These are phyloP conservation scores for Todus mexicanus DNA, from an alignment of 2,797 vertebrate species.

Conservation along the genomic window DNA sequence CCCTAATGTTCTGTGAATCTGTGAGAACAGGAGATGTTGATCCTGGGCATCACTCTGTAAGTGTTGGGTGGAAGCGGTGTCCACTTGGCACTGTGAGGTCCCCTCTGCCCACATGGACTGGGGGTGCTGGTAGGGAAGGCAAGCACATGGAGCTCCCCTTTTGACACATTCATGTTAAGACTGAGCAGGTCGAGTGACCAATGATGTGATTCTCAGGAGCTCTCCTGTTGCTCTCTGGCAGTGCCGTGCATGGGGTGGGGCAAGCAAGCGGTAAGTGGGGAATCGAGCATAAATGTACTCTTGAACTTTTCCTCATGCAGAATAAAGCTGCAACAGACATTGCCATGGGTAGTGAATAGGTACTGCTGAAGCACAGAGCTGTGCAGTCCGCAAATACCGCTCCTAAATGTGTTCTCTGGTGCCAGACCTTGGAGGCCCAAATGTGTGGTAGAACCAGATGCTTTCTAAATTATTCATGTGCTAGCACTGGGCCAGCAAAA, in stretches of 20 bases:
- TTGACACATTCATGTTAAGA: not conserved
- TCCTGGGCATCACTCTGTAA: accelerated
- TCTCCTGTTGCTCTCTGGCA: not conserved
- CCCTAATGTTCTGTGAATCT: no score
- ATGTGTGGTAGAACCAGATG: conserved; percentile 6
- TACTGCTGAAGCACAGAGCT: not conserved
- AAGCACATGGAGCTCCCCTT: accelerated
- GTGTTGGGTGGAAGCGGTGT: not conserved
- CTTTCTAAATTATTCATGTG: not conserved
- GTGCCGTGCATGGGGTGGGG: not conserved
- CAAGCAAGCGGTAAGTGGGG: not conserved
- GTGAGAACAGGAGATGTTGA: not conserved
- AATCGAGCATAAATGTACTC: not conserved
- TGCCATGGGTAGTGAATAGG: accelerated
- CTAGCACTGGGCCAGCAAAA: not conserved
- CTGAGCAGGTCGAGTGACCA: not conserved
- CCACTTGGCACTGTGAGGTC: not conserved
- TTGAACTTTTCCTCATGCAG: not conserved
- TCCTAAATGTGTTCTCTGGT: not conserved
- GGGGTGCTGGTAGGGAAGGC: not conserved
- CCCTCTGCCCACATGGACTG: accelerated
- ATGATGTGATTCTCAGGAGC: not conserved
- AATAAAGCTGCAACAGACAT: not conserved
- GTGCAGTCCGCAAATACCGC: not conserved
- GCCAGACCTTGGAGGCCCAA: not conserved